phyloP scores from a whole-genome alignment of 1,140 invertebrate genomes.

The Harlomillsia oculata region DNA sequence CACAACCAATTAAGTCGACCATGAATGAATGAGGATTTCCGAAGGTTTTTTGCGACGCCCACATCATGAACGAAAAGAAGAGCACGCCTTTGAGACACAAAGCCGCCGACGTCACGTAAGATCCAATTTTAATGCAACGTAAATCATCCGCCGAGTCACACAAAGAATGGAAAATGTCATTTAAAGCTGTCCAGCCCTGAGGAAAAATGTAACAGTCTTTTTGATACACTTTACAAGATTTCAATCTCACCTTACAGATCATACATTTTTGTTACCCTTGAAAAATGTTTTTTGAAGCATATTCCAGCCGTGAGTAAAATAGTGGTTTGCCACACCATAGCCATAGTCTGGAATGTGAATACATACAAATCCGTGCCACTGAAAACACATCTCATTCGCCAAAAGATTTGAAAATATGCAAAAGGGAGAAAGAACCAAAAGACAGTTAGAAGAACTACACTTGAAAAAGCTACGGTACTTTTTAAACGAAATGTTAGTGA shows the following conservation, averaged over 20 bases:
- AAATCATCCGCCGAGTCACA: constrained; percentile 26
- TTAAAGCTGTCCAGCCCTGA: constrained; percentile 26
- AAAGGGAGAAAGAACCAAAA: constrained; percentile 20
- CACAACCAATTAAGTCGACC: constrained; percentile 3
- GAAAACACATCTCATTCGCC: constrained; percentile 21
- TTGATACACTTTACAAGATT: too few relatives aligned
- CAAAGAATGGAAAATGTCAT: constrained; percentile 23
- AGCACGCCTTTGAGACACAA: constrained; percentile 3
- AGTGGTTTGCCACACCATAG: constrained; percentile 26
- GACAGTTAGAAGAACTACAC: constrained; percentile 3
- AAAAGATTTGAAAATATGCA: constrained; percentile 12
- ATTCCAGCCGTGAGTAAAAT: constrained; percentile 15
- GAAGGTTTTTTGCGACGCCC: neutral
- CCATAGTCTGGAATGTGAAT: constrained; percentile 27
- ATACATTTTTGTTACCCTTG: constrained; percentile 15
- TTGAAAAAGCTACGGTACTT: constrained; percentile 2
- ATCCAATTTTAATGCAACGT: constrained; percentile 19
- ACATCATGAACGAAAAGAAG: constrained; percentile 12
- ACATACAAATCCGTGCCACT: constrained; percentile 27
- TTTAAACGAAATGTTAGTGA: constrained; percentile 10
- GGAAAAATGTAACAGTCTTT: too few relatives aligned
- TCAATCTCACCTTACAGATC: too few relatives aligned
- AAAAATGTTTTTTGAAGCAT: constrained; percentile 13
- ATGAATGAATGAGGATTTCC: constrained; percentile 9
- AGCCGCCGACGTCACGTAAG: constrained; percentile 7